phyloP scores from a whole-genome alignment of 2,113 vertebrate species.

The Odocoileus virginianus region DNA sequence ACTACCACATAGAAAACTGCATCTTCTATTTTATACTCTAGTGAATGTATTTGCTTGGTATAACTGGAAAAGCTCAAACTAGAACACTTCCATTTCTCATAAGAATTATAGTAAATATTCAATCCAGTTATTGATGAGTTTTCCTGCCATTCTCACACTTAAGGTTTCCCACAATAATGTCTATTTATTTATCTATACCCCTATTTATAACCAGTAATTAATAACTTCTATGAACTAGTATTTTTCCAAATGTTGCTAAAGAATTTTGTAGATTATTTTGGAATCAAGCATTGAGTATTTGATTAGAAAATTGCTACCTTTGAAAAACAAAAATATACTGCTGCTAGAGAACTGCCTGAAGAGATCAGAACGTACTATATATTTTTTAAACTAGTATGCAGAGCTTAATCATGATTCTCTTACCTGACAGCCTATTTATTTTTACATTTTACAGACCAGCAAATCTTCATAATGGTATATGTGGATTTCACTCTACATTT shows the following conservation, averaged over 20 bases:
- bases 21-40: slow-evolving; percentile 21
- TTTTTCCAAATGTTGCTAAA: neutral
- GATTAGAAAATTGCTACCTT: neutral
- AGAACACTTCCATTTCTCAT: neutral
- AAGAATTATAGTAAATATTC: neutral
- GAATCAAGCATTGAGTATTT: neutral
- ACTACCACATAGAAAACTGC: neutral
- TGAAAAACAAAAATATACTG: slow-evolving; percentile 29
- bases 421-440: neutral
- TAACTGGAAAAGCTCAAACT: neutral
- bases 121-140: neutral
- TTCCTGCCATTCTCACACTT: neutral
- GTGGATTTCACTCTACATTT: neutral
- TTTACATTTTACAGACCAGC: slow-evolving; percentile 28
- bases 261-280: slow-evolving; percentile 1
- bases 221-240: neutral
- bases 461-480: slow-evolving; percentile 4
- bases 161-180: neutral
- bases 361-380: neutral
- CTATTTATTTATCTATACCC: neutral
- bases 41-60: neutral
- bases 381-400: neutral
- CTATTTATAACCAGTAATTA: neutral
- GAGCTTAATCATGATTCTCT: neutral
- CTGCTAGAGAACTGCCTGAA: neutral